Conservation (phyloP, 2,113 vertebrate genomes). For the Dromas ardeola region DNA sequence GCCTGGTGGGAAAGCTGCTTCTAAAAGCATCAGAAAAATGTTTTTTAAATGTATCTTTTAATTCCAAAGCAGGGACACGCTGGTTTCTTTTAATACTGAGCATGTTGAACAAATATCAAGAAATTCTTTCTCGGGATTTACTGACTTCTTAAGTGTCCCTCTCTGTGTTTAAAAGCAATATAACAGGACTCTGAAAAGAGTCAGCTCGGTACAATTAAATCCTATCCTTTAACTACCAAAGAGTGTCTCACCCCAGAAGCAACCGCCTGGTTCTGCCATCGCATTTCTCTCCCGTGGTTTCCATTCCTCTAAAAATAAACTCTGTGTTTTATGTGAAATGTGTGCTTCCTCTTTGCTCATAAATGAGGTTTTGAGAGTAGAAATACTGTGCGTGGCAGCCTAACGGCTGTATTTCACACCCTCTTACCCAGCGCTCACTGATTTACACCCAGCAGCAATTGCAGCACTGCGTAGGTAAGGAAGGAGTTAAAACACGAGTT, state of each 20-base stretch:
- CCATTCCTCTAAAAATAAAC: neutral
- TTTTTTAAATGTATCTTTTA: neutral
- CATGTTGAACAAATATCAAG: neutral
- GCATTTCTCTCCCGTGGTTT: neutral
- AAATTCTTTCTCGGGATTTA: neutral
- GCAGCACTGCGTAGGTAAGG: neutral
- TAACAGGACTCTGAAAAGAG: neutral
- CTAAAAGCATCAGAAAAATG: neutral
- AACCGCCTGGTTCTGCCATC: neutral
- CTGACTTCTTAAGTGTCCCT: neutral
- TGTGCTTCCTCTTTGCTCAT: neutral
- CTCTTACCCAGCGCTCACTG: neutral
- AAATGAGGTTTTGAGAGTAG: neutral
- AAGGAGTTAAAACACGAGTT: neutral
- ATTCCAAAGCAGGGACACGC: neutral
- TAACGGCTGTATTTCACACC: neutral
- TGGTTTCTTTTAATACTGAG: neutral
- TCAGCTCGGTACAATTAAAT: neutral
- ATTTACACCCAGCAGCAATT: neutral
- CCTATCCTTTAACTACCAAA: neutral
- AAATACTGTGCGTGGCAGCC: neutral
- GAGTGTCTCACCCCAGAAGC: neutral
- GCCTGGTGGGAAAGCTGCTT: neutral
- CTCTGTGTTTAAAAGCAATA: neutral
- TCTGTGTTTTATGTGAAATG: neutral